Evolutionary conservation across 2,113 vertebrate genomes (phyloP).

Genomic region (Notothenia coriiceps): DNA sequence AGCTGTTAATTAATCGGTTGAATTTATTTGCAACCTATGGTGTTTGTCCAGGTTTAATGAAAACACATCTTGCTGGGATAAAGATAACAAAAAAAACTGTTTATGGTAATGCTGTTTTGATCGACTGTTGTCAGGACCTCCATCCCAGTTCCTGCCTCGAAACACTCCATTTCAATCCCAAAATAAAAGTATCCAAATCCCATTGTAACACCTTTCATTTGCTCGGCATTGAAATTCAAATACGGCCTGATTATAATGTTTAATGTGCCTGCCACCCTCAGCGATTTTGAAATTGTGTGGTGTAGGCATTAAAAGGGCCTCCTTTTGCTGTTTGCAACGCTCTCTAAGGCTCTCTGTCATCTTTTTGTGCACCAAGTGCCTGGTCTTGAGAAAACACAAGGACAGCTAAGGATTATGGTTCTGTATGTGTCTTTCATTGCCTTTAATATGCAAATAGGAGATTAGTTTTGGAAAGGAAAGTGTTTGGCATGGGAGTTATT

Average conservation of each 20-base stretch:
- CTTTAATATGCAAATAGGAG: constrained; percentile 84
- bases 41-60: constrained; percentile 1
- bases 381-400: constrained; percentile 74
- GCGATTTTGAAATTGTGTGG: constrained; percentile 54
- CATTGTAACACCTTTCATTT: constrained; percentile 49
- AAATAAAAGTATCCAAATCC: constrained; percentile 51
- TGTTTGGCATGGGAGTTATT: constrained; percentile 68
- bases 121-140: constrained; percentile 44
- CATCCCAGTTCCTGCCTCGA: constrained; percentile 15
- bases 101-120: constrained; percentile 7
- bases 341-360: constrained; percentile 63
- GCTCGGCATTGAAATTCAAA: constrained; percentile 71
- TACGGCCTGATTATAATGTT: constrained; percentile 68
- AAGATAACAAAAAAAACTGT: background rate
- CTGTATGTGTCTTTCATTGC: constrained; percentile 69
- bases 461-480: constrained; percentile 74
- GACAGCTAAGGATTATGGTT: constrained; percentile 74
- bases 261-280: constrained; percentile 74
- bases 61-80: constrained; percentile 2
- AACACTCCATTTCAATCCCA: constrained; percentile 1
- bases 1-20: constrained; percentile 3
- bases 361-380: constrained; percentile 65
- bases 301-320: constrained; percentile 57
- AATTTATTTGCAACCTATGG: background rate
- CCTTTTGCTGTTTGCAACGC: constrained; percentile 34